These are phyloP conservation scores for Peromyscus melanophrys DNA, from an alignment of 2,797 vertebrate genomes.

Conservation along the genomic window DNA sequence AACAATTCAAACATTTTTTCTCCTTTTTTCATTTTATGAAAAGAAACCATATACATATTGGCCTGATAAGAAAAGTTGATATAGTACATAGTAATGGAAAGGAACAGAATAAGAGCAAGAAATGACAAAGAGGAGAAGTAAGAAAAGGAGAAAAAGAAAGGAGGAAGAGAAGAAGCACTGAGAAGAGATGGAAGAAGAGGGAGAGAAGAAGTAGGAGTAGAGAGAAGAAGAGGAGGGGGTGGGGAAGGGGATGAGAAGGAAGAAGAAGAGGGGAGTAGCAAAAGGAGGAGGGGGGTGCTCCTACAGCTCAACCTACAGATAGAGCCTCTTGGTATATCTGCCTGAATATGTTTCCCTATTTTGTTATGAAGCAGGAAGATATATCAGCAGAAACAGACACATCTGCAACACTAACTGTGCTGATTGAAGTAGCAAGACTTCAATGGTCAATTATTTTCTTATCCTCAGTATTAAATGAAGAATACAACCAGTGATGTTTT, in stretches of 20 bases:
- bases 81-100: neutral
- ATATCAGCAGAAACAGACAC: neutral
- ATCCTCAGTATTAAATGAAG: neutral
- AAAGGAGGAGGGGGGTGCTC: fast-evolving
- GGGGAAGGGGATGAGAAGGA: no score
- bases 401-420: neutral
- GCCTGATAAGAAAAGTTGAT: neutral
- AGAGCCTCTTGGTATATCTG: neutral
- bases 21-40: neutral
- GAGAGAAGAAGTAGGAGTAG: neutral
- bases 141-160: neutral
- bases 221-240: neutral
- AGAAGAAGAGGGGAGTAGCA: neutral
- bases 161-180: neutral
- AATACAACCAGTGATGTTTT: neutral
- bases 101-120: neutral
- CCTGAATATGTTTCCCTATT: neutral
- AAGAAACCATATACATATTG: neutral
- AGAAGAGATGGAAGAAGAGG: neutral
- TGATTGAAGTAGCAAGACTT: neutral
- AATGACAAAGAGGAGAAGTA: neutral
- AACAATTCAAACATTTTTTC: neutral
- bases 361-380: neutral
- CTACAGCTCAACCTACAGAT: neutral
- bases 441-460: neutral